Percentiles rank a stretch among this genome's conserved stretches.
phyloP scores from a whole-genome alignment of 2,797 vertebrate genomes.

The Fratercula arctica region DNA sequence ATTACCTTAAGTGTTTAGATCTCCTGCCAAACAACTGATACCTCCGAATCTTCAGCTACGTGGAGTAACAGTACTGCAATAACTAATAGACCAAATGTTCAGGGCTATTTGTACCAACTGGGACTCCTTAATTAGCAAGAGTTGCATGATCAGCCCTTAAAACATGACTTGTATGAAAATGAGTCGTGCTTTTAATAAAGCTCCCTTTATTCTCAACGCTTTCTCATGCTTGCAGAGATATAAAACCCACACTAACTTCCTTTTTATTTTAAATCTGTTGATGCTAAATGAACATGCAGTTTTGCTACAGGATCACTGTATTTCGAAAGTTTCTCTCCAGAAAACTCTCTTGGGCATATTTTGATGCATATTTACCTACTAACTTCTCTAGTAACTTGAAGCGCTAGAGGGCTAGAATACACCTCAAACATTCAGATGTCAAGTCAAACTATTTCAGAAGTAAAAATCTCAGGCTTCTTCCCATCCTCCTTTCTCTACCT shows the following conservation, averaged over 20 bases:
- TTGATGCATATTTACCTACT: background rate
- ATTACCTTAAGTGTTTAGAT: background rate
- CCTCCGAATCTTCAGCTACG: background rate
- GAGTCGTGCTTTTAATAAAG: background rate
- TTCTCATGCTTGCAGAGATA: background rate
- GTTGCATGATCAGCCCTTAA: background rate
- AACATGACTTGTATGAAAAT: background rate
- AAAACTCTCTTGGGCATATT: background rate
- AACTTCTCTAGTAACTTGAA: background rate
- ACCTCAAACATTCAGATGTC: background rate
- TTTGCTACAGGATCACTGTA: background rate
- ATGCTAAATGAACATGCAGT: background rate
- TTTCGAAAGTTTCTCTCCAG: background rate
- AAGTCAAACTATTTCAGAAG: background rate
- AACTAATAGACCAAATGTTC: background rate
- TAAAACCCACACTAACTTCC: background rate
- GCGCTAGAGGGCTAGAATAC: background rate
- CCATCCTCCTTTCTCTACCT: background rate
- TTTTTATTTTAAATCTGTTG: background rate
- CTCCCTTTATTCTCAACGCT: background rate
- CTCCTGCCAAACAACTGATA: background rate
- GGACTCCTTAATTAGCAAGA: background rate
- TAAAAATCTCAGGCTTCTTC: background rate
- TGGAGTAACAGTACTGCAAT: background rate
- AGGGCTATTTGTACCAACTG: background rate